Conservation (phyloP, 1,140 invertebrate genomes). For the Diabrotica undecimpunctata region DNA sequence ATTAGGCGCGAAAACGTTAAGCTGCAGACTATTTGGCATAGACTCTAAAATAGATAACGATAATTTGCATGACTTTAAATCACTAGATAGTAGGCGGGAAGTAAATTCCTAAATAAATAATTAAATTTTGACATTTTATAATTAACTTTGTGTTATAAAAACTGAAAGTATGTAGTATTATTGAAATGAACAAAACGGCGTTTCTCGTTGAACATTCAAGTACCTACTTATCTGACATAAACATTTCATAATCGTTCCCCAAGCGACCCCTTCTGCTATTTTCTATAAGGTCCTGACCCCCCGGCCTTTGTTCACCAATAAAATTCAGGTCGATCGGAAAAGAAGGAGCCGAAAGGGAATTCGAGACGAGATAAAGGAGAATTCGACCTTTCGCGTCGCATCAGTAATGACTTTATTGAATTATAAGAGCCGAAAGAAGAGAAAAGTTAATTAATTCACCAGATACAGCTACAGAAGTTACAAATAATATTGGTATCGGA, state of each 20-base stretch:
- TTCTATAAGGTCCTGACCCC: neutral
- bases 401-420: slow-evolving; percentile 8
- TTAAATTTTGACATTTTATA: too few species aligned
- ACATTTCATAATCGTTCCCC: neutral
- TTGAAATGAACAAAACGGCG: too few species aligned
- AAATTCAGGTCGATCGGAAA: slow-evolving; percentile 4
- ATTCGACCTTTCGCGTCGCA: slow-evolving; percentile 10
- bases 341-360: neutral
- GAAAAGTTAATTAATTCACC: slow-evolving; percentile 12
- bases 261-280: neutral
- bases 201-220: neutral
- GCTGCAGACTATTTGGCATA: too few species aligned
- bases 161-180: too few species aligned
- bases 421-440: slow-evolving; percentile 7
- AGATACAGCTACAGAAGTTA: slow-evolving; percentile 4
- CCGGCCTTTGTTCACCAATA: neutral
- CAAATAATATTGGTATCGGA: slow-evolving; percentile 8
- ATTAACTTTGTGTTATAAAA: too few species aligned
- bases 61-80: too few species aligned
- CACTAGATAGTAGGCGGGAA: too few species aligned
- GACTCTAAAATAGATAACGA: too few species aligned
- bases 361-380: slow-evolving; percentile 8
- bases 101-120: too few species aligned
- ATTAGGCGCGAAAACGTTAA: too few species aligned
- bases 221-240: neutral